Conservation (phyloP, 2,797 vertebrate species). For the Cryptoblepharus egeriae region DNA sequence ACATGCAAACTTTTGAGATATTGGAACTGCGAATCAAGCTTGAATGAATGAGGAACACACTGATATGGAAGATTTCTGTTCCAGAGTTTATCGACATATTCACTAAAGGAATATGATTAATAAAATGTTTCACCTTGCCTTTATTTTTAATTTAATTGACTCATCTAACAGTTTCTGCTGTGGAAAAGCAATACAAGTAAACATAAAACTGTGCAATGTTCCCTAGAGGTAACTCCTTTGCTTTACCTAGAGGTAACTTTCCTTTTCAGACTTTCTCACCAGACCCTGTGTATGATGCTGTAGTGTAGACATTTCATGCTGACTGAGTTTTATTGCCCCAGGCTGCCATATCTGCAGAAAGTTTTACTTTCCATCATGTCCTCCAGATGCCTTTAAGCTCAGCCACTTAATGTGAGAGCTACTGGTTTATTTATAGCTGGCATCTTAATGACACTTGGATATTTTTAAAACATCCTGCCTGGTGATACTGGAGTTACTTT, state of each 20-base stretch:
- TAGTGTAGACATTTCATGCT: slow-evolving; percentile 23
- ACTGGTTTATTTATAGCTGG: slow-evolving; percentile 65
- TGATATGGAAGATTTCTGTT: background rate
- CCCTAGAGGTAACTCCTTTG: slow-evolving; percentile 39
- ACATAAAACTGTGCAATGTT: slow-evolving; percentile 41
- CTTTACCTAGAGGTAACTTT: slow-evolving; percentile 5
- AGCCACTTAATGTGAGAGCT: slow-evolving; percentile 34
- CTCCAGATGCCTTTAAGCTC: slow-evolving; percentile 46
- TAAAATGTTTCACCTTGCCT: background rate
- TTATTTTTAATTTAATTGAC: background rate
- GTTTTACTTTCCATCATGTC: slow-evolving; percentile 29
- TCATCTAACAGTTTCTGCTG: background rate
- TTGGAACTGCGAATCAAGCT: background rate
- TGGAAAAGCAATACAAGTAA: background rate
- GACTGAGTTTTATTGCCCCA: background rate
- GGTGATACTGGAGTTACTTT: slow-evolving; percentile 35
- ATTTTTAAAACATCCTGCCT: slow-evolving; percentile 57
- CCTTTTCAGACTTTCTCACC: background rate
- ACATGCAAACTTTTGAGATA: background rate
- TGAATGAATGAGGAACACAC: background rate
- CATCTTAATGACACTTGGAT: slow-evolving; percentile 37
- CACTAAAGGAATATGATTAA: background rate
- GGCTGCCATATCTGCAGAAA: slow-evolving; percentile 16
- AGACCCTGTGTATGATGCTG: background rate
- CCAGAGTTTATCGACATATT: background rate